Evolutionary conservation across 2,113 vertebrate species (phyloP), one percentile per base, ranked within the genome.

Genomic region (Sturnus vulgaris): DNA sequence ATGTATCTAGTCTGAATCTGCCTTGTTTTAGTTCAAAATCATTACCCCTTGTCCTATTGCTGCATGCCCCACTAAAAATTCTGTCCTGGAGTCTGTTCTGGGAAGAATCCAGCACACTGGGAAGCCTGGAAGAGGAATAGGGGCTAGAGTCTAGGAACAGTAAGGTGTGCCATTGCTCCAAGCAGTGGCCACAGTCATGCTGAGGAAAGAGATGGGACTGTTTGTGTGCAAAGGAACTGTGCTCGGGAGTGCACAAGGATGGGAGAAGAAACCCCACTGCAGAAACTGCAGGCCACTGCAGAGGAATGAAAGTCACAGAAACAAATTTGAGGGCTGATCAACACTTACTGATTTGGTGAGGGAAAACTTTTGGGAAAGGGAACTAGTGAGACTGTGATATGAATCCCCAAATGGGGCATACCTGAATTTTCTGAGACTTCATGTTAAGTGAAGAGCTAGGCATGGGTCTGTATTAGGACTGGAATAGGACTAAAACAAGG

Each of bases 291-390:
- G 57, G 23, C 2, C 53, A 37, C 13, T 7, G 5, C 22, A 57
- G 35, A 63, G 30, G 7, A 93, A 33, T 66, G 53, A 82, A 3
- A 0, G 40, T 52, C n/a, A 52, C 0, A 0, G 31, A n/a, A 49
- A 70, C 39, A 82, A 27, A 10, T 46, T 0, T 39, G 27, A 82
- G 9, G 12, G 11, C 5, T 68, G 37, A 50, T 25, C 4, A 27
- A 46, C 28, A 30, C 5, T 82, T 39, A 33, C 35, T 28, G 33
- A 64, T 71, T 52, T 72, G 11, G 7, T 60, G 49, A 76, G 2
- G 27, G 22, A 93, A 92, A 37, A 27, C 4, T 25, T 76, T 61
- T 7, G 28, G 27, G 20, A 79, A 57, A 66, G 9, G 7, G 18
- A 76, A 88, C 65, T 27, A 57, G 8, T 42, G 35, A 88, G 6